Conservation (phyloP, 2,113 vertebrate genomes). For the Sinocyclocheilus grahami region DNA sequence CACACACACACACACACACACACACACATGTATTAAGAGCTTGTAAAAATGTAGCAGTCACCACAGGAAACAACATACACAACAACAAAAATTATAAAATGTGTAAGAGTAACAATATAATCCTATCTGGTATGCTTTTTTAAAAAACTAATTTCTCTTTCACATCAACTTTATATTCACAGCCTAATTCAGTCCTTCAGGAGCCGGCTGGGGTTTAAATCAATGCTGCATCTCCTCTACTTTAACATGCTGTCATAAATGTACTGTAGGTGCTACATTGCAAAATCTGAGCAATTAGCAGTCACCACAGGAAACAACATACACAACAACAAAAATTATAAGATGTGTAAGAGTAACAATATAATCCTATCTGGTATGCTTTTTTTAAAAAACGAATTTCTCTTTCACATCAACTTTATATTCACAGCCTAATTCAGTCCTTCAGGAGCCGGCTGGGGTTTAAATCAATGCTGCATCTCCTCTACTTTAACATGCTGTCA, state of each 20-base stretch:
- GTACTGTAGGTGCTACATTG: neutral
- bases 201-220: too few species aligned
- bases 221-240: neutral
- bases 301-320: neutral
- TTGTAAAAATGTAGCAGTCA: constrained; percentile 18
- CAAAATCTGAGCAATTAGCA: neutral
- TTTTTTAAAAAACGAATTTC: neutral
- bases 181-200: neutral
- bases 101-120: neutral
- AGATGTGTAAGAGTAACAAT: neutral
- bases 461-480: neutral
- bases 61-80: neutral
- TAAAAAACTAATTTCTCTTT: neutral
- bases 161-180: too few species aligned
- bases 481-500: neutral
- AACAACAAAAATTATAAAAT: neutral
- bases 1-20: neutral
- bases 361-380: neutral
- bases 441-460: too few species aligned
- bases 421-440: neutral
- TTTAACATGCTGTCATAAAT: neutral
- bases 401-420: too few species aligned
- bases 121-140: neutral
- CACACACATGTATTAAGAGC: constrained; percentile 7
- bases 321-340: neutral